Evolutionary conservation across 2,888 invertebrate genomes (phyloP), one percentile per base, ranked within the genome.

Genomic region (Rhorus exstirpatorius): DNA sequence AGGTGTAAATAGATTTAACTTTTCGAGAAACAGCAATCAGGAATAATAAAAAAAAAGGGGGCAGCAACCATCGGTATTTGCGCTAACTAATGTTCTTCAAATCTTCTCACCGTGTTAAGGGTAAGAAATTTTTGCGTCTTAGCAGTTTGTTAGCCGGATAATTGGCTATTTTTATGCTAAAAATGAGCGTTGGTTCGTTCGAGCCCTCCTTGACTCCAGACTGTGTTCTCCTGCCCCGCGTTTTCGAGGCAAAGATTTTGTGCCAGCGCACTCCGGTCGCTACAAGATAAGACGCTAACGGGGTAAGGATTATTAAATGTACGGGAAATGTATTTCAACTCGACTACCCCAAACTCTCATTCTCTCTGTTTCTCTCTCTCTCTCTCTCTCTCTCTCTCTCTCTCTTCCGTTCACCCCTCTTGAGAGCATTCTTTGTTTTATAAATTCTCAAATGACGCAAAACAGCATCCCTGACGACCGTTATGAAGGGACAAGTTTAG

Each of bases 121-220:
- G 53, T 74, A 72, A 26, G 65, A 58, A 81, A 74, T 86, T 81
- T 82, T 55, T 79, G 76, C 79, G 21, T 58, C 49, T 78, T 60
- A 61, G 65, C 79, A 87, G 88, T 90, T 91, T 91, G 90, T 91
- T 90, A 89, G 90, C 60, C 72, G 71, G 46, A 67, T 91, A 91
- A 91, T 91, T 91, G 90, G 87, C 90, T 88, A 91, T 91, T 91
- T 91, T 90, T 89, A 91, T 91, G 91, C 89, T 90, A 91, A 91
- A n/a, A 86, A 86, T 89, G 84, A 84, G 83, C 78, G 77, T 10
- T 6, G 63, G n/a, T n/a, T 86, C 83, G 79, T 85, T 87, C 82
- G 65, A 82, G 51, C 79, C 71, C 70, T 71, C 44, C 67, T 63
- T 74, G 84, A 76, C 65, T 83, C 70, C 35, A 31, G 14, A 17